These are phyloP conservation scores for Tauraco hartlaubi DNA, from an alignment of 2,797 vertebrate genomes.

Conservation along the genomic window DNA sequence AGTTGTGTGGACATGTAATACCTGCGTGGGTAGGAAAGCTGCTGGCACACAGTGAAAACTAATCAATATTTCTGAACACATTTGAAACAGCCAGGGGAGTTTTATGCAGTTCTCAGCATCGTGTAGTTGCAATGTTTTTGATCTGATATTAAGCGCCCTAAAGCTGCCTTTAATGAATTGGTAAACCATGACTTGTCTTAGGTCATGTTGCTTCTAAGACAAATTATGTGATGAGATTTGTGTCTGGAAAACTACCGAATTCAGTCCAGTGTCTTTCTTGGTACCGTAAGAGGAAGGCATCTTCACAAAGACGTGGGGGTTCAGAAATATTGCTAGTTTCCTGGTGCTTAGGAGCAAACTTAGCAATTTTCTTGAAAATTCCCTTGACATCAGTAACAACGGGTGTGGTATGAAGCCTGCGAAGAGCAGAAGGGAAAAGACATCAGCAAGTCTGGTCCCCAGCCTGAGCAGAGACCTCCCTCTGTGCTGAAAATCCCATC, in stretches of 20 bases:
- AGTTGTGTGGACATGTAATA: neutral
- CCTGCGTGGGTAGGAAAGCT: neutral
- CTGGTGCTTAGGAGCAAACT: neutral
- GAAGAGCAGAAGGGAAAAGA: neutral
- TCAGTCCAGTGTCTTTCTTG: neutral
- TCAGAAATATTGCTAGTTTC: neutral
- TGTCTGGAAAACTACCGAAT: neutral
- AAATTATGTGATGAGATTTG: neutral
- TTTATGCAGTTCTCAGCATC: neutral
- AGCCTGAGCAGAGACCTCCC: neutral
- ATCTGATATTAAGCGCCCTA: neutral
- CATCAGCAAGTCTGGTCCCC: neutral
- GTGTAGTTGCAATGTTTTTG: neutral
- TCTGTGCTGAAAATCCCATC: neutral
- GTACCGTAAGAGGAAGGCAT: neutral
- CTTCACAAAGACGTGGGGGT: accelerated
- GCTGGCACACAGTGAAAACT: neutral
- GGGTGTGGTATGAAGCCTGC: neutral
- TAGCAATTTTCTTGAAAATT: neutral
- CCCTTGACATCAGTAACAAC: neutral
- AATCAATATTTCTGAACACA: neutral
- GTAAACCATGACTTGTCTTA: neutral
- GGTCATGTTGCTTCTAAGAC: neutral
- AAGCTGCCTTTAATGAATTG: neutral
- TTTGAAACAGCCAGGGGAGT: neutral